Evolutionary conservation across 2,113 vertebrate genomes (phyloP).

Genomic region (Gobiocypris rarus): DNA sequence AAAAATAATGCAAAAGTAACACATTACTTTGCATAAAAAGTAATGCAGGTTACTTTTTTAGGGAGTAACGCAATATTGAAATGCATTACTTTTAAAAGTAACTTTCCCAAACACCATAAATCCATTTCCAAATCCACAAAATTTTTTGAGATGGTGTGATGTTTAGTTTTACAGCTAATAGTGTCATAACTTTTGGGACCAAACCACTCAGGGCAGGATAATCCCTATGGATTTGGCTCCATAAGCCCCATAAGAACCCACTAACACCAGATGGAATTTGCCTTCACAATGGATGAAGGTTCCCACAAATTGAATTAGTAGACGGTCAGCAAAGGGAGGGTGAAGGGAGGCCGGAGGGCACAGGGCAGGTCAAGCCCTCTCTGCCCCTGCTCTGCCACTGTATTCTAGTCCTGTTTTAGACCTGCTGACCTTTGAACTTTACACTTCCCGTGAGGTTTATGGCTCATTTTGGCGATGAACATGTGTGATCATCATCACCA

Average conservation of each 20-base stretch:
- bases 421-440: background rate
- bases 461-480: background rate
- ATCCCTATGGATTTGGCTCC: slow-evolving; percentile 70
- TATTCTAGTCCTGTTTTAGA: background rate
- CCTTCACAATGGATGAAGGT: slow-evolving; percentile 62
- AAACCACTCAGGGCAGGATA: slow-evolving; percentile 60
- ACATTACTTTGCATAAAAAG: too few species aligned
- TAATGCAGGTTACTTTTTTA: too few species aligned
- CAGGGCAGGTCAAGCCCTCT: slow-evolving; percentile 45
- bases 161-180: slow-evolving; percentile 19
- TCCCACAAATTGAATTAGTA: slow-evolving; percentile 69
- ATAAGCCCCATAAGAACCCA: slow-evolving; percentile 61
- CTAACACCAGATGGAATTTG: slow-evolving; percentile 71
- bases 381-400: slow-evolving; percentile 54
- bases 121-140: too few species aligned
- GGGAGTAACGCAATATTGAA: too few species aligned
- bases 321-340: slow-evolving; percentile 70
- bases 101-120: too few species aligned
- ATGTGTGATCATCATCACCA: background rate
- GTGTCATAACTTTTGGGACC: background rate
- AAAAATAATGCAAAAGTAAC: too few species aligned
- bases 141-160: background rate
- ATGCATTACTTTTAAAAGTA: too few species aligned
- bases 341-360: slow-evolving; percentile 64
- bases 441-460: background rate